Evolutionary conservation across 2,113 vertebrate genomes (phyloP), one percentile per base, ranked within the genome.

Genomic region (Dromas ardeola): DNA sequence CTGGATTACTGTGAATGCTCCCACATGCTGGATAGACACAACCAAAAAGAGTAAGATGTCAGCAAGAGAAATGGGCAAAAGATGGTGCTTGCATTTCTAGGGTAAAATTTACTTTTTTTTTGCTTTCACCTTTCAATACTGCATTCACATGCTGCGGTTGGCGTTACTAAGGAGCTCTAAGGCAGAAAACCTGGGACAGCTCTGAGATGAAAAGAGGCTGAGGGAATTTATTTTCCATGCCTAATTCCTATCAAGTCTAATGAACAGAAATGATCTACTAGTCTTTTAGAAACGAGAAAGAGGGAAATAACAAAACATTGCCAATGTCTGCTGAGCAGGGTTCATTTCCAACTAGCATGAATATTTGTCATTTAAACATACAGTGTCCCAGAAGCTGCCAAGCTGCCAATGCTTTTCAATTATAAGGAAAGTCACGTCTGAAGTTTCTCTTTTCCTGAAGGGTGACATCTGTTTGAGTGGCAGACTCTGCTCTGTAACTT

Each of bases 381-480:
- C 81, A 77, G 89, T 86, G 83, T 97, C 83, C 94, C 93, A 96
- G 91, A 96, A 97, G 88, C 96, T 98, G 96, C 96, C 96, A 98
- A 97, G 87, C 94, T 97, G 97, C 97, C 97, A 98, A 82, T 92
- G 79, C 62, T 97, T 95, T 97, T 97, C 97, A 98, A 90, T 98
- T 98, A 97, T 92, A 93, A 92, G 89, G 95, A 97, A 97, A 96
- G 79, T 91, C 63, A 62, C 73, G 87, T 70, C 94, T 97, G 80
- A 71, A 32, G 79, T 86, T 95, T 94, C 56, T 84, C 49, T 92
- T 86, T 86, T 93, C 15, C 32, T 93, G 90, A 97, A 94, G 67
- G 78, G 86, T 97, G 95, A 96, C 95, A 97, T 83, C 88, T 96
- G 78, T 73, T 91, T 98, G 90, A 95, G 69, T 97, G 96, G 94